Conservation (phyloP, 2,797 vertebrate species). For the Threskiornis aethiopicus region DNA sequence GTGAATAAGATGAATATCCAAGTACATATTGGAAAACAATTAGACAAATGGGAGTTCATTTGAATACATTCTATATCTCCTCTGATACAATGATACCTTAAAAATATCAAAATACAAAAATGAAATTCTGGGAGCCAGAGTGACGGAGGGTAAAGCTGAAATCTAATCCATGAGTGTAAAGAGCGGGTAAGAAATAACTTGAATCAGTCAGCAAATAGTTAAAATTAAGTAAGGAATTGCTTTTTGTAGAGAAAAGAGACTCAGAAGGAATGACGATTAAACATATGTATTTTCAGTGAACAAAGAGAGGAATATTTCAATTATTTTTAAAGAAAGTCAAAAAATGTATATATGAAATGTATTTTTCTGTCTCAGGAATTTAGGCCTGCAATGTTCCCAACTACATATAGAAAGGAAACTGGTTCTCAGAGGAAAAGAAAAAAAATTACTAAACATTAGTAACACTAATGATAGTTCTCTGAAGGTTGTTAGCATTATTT, state of each 20-base stretch:
- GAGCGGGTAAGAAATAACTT: background rate
- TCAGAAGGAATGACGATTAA: background rate
- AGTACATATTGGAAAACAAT: background rate
- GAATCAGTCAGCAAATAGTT: background rate
- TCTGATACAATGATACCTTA: background rate
- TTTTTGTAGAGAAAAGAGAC: background rate
- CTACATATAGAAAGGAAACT: background rate
- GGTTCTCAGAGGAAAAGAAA: background rate
- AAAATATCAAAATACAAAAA: background rate
- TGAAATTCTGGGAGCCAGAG: background rate
- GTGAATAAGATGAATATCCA: background rate
- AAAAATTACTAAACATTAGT: background rate
- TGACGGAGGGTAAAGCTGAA: background rate
- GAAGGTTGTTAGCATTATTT: slow-evolving; percentile 33
- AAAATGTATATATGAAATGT: background rate
- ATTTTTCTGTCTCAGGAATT: background rate
- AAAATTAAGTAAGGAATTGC: background rate
- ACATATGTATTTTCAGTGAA: background rate
- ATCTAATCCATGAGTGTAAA: background rate
- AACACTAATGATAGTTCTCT: background rate
- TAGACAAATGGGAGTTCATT: background rate
- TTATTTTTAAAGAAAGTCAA: background rate
- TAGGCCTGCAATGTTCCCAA: background rate
- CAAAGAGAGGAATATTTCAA: background rate
- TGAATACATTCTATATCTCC: background rate